phyloP scores from a whole-genome alignment of 1,140 invertebrate species.

The Drosophila cardini region DNA sequence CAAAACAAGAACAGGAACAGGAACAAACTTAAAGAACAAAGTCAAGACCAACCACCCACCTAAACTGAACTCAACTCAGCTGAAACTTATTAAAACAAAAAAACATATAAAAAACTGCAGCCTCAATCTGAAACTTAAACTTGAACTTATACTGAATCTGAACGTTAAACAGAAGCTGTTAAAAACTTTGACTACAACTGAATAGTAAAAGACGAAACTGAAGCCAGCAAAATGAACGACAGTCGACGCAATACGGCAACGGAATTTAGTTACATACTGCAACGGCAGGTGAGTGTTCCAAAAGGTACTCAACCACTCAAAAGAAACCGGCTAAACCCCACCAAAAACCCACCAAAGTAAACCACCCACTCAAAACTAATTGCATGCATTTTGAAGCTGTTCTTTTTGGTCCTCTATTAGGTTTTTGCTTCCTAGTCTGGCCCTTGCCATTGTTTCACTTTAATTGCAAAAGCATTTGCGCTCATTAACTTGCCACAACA shows the following conservation, averaged over 20 bases:
- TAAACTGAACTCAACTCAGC: slow-evolving; percentile 38
- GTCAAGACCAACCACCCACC: slow-evolving; percentile 60
- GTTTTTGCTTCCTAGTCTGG: neutral
- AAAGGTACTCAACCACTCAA: neutral
- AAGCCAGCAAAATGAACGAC: slow-evolving; percentile 75
- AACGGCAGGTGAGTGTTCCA: slow-evolving; percentile 74
- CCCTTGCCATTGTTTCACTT: slow-evolving; percentile 57
- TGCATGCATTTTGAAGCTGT: slow-evolving; percentile 39
- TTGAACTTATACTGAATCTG: slow-evolving; percentile 33
- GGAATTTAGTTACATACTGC: slow-evolving; percentile 84
- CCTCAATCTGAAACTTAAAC: slow-evolving; percentile 44
- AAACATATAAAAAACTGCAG: slow-evolving; percentile 36
- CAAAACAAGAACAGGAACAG: neutral
- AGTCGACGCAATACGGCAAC: slow-evolving; percentile 83
- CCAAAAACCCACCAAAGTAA: neutral
- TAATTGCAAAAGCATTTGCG: slow-evolving; percentile 65
- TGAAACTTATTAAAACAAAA: slow-evolving; percentile 31
- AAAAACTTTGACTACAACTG: slow-evolving; percentile 56
- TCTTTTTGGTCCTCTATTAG: slow-evolving; percentile 21
- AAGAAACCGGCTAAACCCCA: neutral
- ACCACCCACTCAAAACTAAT: slow-evolving; percentile 26
- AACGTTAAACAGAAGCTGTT: slow-evolving; percentile 51
- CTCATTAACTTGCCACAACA: slow-evolving; percentile 62
- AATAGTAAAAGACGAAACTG: slow-evolving; percentile 31
- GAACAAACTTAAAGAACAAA: slow-evolving; percentile 15